These are phyloP conservation scores for Homalodisca vitripennis DNA, from an alignment of 1,140 invertebrate genomes.

Conservation along the genomic window DNA sequence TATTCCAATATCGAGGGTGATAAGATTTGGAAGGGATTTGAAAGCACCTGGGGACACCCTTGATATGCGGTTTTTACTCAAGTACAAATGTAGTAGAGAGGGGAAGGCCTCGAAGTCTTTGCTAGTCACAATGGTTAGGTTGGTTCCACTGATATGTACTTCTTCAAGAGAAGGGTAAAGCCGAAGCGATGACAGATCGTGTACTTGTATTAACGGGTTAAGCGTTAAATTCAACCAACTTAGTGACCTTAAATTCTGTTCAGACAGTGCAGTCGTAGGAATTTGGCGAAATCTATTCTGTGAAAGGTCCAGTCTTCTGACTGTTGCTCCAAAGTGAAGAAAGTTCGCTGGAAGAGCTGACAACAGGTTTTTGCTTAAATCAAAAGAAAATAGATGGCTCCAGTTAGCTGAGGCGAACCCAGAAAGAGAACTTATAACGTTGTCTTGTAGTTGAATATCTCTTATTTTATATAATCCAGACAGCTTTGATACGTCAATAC, in stretches of 20 bases:
- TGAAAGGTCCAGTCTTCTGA: slow-evolving; percentile 76
- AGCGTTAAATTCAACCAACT: slow-evolving; percentile 76
- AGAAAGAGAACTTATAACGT: slow-evolving; percentile 69
- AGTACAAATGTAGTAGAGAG: slow-evolving; percentile 68
- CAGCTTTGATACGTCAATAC: slow-evolving; percentile 73
- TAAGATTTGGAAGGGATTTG: slow-evolving; percentile 67
- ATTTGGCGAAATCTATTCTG: slow-evolving; percentile 79
- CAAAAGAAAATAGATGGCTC: slow-evolving; percentile 66
- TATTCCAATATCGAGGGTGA: slow-evolving; percentile 77
- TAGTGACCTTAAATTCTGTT: slow-evolving; percentile 67
- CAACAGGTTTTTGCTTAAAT: slow-evolving; percentile 72
- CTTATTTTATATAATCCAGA: slow-evolving; percentile 68
- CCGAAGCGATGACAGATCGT: slow-evolving; percentile 57
- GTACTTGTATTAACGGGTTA: slow-evolving; percentile 73
- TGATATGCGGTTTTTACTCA: slow-evolving; percentile 73
- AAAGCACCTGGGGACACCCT: slow-evolving; percentile 85
- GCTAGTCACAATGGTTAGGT: slow-evolving; percentile 80
- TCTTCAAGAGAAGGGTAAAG: slow-evolving; percentile 59
- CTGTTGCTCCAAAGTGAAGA: slow-evolving; percentile 61
- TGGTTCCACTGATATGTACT: slow-evolving; percentile 77
- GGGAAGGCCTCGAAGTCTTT: slow-evolving; percentile 88
- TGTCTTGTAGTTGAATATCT: slow-evolving; percentile 71
- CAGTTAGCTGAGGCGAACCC: slow-evolving; percentile 75
- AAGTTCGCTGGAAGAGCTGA: slow-evolving; percentile 79
- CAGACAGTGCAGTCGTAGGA: slow-evolving; percentile 74